These are phyloP conservation scores for Balaenoptera acutorostrata DNA, from an alignment of 2,113 vertebrate species.

Conservation along the genomic window DNA sequence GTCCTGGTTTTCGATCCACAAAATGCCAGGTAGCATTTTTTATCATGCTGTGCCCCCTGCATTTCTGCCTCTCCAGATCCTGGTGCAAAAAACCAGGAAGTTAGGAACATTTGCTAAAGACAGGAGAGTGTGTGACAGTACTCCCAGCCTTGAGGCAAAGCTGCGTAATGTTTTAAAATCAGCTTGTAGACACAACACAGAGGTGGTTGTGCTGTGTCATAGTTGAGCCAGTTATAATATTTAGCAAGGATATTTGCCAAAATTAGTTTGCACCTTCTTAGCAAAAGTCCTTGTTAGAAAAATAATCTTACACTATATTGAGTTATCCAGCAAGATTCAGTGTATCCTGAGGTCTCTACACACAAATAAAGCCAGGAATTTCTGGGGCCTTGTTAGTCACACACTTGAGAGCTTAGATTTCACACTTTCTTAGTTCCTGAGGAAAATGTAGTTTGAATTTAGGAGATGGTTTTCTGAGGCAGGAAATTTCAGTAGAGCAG, in stretches of 20 bases:
- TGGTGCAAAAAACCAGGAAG: neutral
- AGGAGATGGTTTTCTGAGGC: neutral
- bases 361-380: neutral
- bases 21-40: neutral
- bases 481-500: slow-evolving; percentile 6
- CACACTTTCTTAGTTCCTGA: neutral
- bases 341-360: neutral
- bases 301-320: slow-evolving; percentile 14
- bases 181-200: slow-evolving; percentile 27
- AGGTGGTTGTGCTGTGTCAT: slow-evolving; percentile 19
- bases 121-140: neutral
- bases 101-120: neutral
- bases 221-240: slow-evolving; percentile 50
- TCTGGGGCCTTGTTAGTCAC: neutral
- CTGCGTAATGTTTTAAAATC: neutral
- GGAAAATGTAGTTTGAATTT: slow-evolving; percentile 12
- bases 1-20: neutral
- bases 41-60: neutral
- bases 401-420: slow-evolving; percentile 15
- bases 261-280: slow-evolving; percentile 33
- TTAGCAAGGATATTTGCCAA: slow-evolving; percentile 48
- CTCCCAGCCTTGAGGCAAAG: neutral
- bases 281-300: slow-evolving; percentile 46
- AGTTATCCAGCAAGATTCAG: neutral
- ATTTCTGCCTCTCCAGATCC: neutral